phyloP scores from a whole-genome alignment of 2,888 invertebrate genomes.

The Pomacea canaliculata region DNA sequence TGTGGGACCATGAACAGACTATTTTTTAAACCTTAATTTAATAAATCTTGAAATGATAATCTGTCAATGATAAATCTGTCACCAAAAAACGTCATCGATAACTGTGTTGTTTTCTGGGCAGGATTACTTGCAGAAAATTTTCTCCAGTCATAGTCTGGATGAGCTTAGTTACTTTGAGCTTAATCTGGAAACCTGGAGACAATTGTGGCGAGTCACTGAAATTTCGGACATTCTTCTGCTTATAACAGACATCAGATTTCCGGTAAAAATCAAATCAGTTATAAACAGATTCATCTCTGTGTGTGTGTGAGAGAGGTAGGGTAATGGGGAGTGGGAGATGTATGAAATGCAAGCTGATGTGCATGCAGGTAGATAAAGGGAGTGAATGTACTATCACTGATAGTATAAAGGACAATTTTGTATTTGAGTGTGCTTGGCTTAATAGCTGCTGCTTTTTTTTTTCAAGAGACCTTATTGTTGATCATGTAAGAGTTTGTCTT shows the following conservation, averaged over 20 bases:
- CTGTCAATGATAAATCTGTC: neutral
- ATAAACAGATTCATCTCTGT: neutral
- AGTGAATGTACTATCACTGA: too few species aligned
- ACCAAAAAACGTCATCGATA: neutral
- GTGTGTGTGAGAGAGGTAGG: neutral
- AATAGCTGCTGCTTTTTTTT: too few species aligned
- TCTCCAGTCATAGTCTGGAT: slow-evolving; percentile 75
- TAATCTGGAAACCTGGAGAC: slow-evolving; percentile 96
- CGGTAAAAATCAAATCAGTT: slow-evolving; percentile 48
- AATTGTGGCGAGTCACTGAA: slow-evolving; percentile 94
- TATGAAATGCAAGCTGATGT: too few species aligned
- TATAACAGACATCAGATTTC: slow-evolving; percentile 83
- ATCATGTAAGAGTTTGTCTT: too few species aligned
- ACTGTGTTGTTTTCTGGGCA: slow-evolving; percentile 65
- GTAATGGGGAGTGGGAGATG: neutral
- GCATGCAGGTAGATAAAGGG: too few species aligned
- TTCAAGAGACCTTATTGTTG: too few species aligned
- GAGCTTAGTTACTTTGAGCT: slow-evolving; percentile 89
- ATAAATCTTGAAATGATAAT: too few species aligned
- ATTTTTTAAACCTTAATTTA: too few species aligned
- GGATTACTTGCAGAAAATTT: slow-evolving; percentile 82
- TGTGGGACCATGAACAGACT: too few species aligned
- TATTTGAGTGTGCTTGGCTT: too few species aligned
- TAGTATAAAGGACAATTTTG: too few species aligned
- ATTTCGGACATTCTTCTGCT: slow-evolving; percentile 91